A percentile compares a stretch with the other conserved stretches of the same genome.
Conservation (phyloP, 1,140 invertebrate species). For the Cydia pomonella region DNA sequence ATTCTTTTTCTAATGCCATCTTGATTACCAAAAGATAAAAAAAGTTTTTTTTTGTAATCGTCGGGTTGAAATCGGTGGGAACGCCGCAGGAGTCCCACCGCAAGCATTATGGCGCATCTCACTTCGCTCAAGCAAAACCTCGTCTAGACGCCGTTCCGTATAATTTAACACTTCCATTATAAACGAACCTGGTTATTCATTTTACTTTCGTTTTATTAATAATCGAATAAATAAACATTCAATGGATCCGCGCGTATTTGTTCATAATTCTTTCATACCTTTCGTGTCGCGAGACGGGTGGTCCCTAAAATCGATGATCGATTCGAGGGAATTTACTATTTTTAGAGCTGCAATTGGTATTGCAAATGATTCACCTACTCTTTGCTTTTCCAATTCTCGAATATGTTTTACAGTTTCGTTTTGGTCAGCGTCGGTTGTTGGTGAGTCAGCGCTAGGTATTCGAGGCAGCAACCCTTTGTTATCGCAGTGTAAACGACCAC, state of each 20-base stretch:
- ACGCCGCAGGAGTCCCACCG: constrained; percentile 67
- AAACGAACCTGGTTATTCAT: constrained; percentile 54
- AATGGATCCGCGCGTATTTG: constrained; percentile 5
- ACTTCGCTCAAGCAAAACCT: constrained; percentile 67
- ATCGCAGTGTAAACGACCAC: constrained; percentile 74
- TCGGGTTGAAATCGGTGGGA: constrained; percentile 64
- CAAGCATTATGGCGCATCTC: constrained; percentile 57
- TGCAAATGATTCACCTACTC: constrained; percentile 8
- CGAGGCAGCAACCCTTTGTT: constrained; percentile 68
- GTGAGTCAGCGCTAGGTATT: constrained; percentile 69
- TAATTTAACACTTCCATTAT: constrained; percentile 62
- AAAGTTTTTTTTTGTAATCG: constrained; percentile 51
- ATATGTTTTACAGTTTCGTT: constrained; percentile 45
- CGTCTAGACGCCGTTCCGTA: constrained; percentile 67
- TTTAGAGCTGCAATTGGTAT: neutral
- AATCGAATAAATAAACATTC: constrained; percentile 29
- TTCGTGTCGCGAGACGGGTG: constrained; percentile 56
- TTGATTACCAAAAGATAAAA: constrained; percentile 52
- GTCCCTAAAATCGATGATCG: constrained; percentile 48
- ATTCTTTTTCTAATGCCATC: constrained; percentile 51
- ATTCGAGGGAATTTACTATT: neutral
- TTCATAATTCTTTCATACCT: constrained; percentile 38
- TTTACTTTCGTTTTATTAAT: constrained; percentile 57
- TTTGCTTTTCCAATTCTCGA: constrained; percentile 32
- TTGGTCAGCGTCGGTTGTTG: constrained; percentile 48